Evolutionary conservation across 1,140 invertebrate species (phyloP), one percentile per base, ranked within the genome.

Genomic region (Triops longicaudatus): DNA sequence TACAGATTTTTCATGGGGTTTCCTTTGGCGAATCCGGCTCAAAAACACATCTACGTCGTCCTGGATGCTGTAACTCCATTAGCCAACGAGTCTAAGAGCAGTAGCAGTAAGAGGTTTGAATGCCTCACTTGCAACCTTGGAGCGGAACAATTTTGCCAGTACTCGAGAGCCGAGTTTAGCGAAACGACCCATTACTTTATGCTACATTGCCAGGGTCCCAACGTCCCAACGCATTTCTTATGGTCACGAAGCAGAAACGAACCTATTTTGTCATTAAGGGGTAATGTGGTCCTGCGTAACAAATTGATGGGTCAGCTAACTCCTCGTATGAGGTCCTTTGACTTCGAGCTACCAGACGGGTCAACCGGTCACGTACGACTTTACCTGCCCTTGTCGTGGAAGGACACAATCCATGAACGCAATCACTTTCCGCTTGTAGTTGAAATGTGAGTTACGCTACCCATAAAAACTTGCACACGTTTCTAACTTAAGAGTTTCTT

Each of bases 341-440:
- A 41, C 26, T 72, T 76, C n/a, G 73, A 43, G 27, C 72, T 78
- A 4, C 42, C 63, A 73, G 74, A 78, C 73, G 75, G 78, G 22
- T 41, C 17, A 26, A 42, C 44, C 12, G 78, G 72, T 31, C 28
- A 72, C 26, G 72, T 77, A 22, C 78, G 76, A 73, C 37, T 78
- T 26, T 72, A 72, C 12, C 72, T 78, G 28, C 78, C 78, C 10
- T 43, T 78, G 17, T 42, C 26, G 12, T 78, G 78, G 78, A 78
- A 76, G 3, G 75, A 78, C 22, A 41, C 42, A 1, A 14, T 76
- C n/a, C 63, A 78, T 10, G 27, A 72, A n/a, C 31, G 50, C n/a
- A n/a, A 72, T 26, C 74, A 74, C 27, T 78, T 71, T 63, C 77
- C 77, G 22, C 73, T 78, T 43, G 72, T 78, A 14, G 75, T 78